Percentiles rank a stretch among this genome's conserved stretches.
These are phyloP conservation scores for Acomys russatus DNA, from an alignment of 2,797 vertebrate species.

Conservation along the genomic window DNA sequence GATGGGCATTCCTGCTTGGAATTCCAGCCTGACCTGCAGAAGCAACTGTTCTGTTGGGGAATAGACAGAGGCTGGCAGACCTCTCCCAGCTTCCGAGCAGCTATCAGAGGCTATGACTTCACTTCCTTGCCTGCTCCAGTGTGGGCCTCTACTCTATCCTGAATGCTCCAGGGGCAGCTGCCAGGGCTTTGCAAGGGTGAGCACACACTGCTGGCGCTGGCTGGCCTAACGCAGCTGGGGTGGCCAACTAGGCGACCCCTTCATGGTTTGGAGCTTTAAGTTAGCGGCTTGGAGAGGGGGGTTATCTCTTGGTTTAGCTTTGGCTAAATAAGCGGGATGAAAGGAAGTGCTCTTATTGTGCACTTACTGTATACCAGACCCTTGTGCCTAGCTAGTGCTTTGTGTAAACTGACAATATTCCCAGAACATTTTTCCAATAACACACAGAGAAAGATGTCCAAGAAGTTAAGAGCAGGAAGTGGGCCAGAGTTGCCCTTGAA, in stretches of 20 bases:
- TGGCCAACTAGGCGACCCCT: background rate
- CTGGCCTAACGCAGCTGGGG: rapidly evolving
- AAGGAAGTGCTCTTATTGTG: background rate
- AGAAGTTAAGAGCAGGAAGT: background rate
- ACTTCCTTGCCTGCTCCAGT: conserved; percentile 35
- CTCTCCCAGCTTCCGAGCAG: conserved; percentile 8
- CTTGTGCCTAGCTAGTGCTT: too few relatives aligned
- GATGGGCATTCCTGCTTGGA: conserved; percentile 40
- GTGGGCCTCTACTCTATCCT: background rate
- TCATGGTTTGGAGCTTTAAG: background rate
- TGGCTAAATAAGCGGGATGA: background rate
- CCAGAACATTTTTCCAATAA: background rate
- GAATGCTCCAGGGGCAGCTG: rapidly evolving
- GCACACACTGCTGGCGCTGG: rapidly evolving
- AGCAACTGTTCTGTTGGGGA: background rate
- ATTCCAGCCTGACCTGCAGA: background rate
- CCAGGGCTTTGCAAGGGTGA: rapidly evolving
- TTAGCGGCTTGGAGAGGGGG: background rate
- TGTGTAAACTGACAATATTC: too few relatives aligned
- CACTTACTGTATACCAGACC: background rate
- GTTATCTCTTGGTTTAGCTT: background rate
- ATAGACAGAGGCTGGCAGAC: conserved; percentile 5
- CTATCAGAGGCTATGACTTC: conserved; percentile 53
- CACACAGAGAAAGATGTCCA: background rate
- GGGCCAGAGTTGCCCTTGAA: background rate